Evolutionary conservation across 1,140 invertebrate genomes (phyloP).

Genomic region (Bombyx mandarina): DNA sequence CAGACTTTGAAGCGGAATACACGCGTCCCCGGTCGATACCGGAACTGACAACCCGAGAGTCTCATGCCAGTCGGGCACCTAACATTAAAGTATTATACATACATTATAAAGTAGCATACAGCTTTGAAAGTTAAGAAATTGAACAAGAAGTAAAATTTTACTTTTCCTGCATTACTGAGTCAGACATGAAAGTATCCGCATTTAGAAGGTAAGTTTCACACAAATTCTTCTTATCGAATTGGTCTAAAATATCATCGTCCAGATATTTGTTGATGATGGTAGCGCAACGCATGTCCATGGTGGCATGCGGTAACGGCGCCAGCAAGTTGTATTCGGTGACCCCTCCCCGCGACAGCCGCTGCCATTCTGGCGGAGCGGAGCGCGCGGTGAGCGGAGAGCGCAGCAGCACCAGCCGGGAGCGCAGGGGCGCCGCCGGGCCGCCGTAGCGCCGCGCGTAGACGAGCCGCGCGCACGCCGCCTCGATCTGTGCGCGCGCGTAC

Average conservation of each 20-base stretch:
- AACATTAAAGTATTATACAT: too few species aligned
- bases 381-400: constrained; percentile 2
- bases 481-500: constrained; percentile 30
- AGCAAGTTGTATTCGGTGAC: constrained; percentile 23
- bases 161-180: too few species aligned
- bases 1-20: too few species aligned
- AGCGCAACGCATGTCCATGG: constrained; percentile 32
- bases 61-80: too few species aligned
- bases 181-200: constrained; percentile 23
- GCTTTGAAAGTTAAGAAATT: too few species aligned
- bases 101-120: too few species aligned
- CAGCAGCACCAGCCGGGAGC: constrained; percentile 27
- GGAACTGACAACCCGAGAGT: too few species aligned
- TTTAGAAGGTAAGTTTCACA: constrained; percentile 36
- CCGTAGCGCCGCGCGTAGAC: constrained; percentile 15
- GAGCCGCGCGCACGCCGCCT: constrained; percentile 27
- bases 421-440: constrained; percentile 14
- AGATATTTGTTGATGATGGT: constrained; percentile 36
- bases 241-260: constrained; percentile 20
- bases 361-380: not conserved
- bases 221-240: constrained; percentile 31
- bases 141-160: too few species aligned
- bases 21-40: too few species aligned
- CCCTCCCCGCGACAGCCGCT: not conserved
- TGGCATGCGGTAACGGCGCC: constrained; percentile 21